Conservation (phyloP, 2,888 invertebrate genomes). For the Sminthurinus aureus region DNA sequence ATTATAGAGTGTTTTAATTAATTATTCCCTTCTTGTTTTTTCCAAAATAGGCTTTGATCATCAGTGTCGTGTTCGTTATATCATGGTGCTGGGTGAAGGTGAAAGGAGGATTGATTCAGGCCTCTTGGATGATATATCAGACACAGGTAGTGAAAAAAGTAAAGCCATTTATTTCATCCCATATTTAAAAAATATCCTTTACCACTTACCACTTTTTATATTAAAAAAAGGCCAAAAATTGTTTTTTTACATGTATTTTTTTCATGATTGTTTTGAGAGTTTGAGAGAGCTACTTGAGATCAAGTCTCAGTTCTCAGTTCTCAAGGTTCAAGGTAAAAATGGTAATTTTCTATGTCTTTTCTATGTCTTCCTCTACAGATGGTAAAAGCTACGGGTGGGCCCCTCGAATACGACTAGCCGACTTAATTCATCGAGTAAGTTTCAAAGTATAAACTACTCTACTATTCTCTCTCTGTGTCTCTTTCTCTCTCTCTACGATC, state of each 20-base stretch:
- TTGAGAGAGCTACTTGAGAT: too few species aligned
- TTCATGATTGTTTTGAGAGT: too few species aligned
- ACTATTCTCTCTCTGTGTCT: neutral
- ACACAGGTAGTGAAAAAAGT: constrained; percentile 62
- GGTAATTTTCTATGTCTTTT: neutral
- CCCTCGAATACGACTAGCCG: constrained; percentile 71
- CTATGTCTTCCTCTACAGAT: constrained; percentile 71
- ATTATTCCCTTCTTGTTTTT: too few species aligned
- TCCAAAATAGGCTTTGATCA: constrained; percentile 73
- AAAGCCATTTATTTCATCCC: neutral
- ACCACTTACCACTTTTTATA: too few species aligned
- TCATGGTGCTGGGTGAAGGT: constrained; percentile 73
- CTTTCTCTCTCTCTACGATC: neutral
- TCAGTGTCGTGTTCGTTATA: constrained; percentile 72
- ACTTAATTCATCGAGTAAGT: constrained; percentile 57
- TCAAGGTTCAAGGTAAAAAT: neutral
- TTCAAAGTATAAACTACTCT: too few species aligned
- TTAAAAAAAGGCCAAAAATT: too few species aligned
- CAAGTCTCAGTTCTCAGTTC: too few species aligned
- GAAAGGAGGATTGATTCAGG: constrained; percentile 75
- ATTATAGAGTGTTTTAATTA: too few species aligned
- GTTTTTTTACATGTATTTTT: too few species aligned
- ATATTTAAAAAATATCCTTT: too few species aligned
- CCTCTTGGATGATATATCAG: constrained; percentile 60
- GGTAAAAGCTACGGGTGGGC: constrained; percentile 77